Evolutionary conservation across 2,113 vertebrate species (phyloP).

Genomic region (Parotia lawesii): DNA sequence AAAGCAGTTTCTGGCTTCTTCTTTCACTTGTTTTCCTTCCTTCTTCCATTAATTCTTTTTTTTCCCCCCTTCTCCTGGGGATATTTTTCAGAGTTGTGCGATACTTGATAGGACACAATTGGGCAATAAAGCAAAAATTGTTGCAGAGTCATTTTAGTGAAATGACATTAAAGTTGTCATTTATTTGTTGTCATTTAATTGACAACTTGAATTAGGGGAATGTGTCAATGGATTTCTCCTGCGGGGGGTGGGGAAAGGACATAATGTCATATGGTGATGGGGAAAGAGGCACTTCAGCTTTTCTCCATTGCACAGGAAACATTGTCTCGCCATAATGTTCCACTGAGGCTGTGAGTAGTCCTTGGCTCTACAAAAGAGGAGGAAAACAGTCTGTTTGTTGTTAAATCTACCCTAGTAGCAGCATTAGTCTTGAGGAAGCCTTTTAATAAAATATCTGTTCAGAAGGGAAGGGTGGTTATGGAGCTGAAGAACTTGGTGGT

Average conservation of each 20-base stretch:
- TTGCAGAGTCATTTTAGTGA: background rate
- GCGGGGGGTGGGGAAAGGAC: background rate
- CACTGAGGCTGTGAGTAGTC: background rate
- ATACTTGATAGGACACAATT: background rate
- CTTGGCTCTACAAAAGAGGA: background rate
- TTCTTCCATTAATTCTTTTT: background rate
- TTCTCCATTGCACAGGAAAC: background rate
- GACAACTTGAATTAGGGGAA: background rate
- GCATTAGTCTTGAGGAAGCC: background rate
- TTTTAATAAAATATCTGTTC: background rate
- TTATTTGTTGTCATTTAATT: constrained; percentile 30
- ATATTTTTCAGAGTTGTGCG: background rate
- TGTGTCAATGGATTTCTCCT: background rate
- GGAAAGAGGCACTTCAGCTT: background rate
- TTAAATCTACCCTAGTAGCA: background rate
- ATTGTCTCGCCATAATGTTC: background rate
- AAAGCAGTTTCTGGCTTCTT: background rate
- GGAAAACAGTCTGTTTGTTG: background rate
- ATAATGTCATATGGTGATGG: background rate
- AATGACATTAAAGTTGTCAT: background rate
- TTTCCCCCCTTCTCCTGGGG: background rate
- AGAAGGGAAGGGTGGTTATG: background rate
- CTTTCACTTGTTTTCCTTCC: background rate
- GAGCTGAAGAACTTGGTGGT: background rate
- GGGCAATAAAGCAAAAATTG: constrained; percentile 2